A percentile compares a stretch with the other conserved stretches of the same genome.
These are phyloP conservation scores for Drosophila siamana DNA, from an alignment of 2,888 invertebrate genomes.

Conservation along the genomic window DNA sequence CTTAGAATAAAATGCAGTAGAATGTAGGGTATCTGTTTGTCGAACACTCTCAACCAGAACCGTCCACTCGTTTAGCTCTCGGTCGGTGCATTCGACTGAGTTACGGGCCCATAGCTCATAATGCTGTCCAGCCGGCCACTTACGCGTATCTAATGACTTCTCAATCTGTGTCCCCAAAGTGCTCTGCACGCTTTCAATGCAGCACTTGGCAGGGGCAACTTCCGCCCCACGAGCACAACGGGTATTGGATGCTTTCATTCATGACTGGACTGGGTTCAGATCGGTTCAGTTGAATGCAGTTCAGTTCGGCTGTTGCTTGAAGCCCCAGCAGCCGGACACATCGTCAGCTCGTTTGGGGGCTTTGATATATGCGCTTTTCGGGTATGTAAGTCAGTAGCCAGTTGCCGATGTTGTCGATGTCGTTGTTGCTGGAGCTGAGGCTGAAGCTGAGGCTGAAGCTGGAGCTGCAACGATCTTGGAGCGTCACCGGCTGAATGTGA, in stretches of 20 bases:
- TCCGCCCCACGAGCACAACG: slow-evolving; percentile 37
- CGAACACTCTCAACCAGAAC: background rate
- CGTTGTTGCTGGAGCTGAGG: slow-evolving; percentile 20
- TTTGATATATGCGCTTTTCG: slow-evolving; percentile 81
- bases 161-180: slow-evolving; percentile 80
- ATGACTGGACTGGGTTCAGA: slow-evolving; percentile 34
- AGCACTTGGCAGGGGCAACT: slow-evolving; percentile 52
- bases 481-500: slow-evolving; percentile 66
- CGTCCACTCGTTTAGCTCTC: background rate
- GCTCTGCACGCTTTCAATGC: slow-evolving; percentile 41
- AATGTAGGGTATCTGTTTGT: slow-evolving; percentile 18
- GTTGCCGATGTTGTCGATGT: slow-evolving; percentile 60
- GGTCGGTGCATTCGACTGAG: background rate
- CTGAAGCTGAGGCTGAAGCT: slow-evolving; percentile 17
- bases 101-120: slow-evolving; percentile 64
- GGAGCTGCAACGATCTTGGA: slow-evolving; percentile 38
- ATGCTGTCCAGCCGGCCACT: slow-evolving; percentile 57
- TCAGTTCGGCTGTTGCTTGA: slow-evolving; percentile 20
- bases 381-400: slow-evolving; percentile 81
- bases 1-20: too few species aligned
- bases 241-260: slow-evolving; percentile 59
- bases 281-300: slow-evolving; percentile 13
- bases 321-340: slow-evolving; percentile 15
- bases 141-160: slow-evolving; percentile 77
- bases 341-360: slow-evolving; percentile 56